Percentiles rank a stretch among this genome's conserved stretches.
These are phyloP conservation scores for Coregonus ussuriensis DNA, from an alignment of 2,797 vertebrate species.

Conservation along the genomic window DNA sequence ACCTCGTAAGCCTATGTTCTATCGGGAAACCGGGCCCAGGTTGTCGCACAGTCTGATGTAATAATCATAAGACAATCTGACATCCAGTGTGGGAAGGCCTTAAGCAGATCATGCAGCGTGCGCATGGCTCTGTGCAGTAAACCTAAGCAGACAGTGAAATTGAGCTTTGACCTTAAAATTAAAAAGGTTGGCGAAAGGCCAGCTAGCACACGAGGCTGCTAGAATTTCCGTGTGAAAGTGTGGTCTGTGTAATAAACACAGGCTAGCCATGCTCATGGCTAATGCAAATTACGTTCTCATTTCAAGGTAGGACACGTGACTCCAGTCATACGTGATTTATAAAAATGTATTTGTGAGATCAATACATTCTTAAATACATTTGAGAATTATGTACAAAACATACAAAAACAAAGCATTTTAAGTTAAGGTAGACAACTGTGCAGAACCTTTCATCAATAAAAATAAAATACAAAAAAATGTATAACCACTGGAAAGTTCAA, in stretches of 20 bases:
- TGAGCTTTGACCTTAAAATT: background rate
- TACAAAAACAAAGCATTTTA: constrained; percentile 25
- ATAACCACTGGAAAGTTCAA: constrained; percentile 15
- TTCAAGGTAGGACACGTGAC: background rate
- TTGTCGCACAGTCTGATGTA: too few relatives aligned
- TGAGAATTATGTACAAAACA: constrained; percentile 17
- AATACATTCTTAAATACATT: constrained; percentile 8
- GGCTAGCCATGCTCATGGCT: background rate
- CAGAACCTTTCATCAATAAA: constrained; percentile 2
- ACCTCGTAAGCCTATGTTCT: too few relatives aligned
- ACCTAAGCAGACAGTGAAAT: background rate
- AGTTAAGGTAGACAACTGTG: constrained; percentile 13
- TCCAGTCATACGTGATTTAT: constrained; percentile 9
- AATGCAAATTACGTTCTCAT: background rate
- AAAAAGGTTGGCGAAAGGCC: background rate
- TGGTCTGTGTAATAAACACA: background rate
- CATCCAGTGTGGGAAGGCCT: too few relatives aligned
- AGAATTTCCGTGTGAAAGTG: too few relatives aligned
- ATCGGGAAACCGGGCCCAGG: too few relatives aligned
- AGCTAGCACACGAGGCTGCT: background rate
- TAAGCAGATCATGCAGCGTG: background rate
- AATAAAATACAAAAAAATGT: constrained; percentile 17
- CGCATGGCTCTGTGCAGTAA: background rate
- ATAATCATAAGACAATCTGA: too few relatives aligned
- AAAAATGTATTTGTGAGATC: constrained; percentile 21